phyloP scores from a whole-genome alignment of 2,888 invertebrate genomes.

The Cephonodes hylas region DNA sequence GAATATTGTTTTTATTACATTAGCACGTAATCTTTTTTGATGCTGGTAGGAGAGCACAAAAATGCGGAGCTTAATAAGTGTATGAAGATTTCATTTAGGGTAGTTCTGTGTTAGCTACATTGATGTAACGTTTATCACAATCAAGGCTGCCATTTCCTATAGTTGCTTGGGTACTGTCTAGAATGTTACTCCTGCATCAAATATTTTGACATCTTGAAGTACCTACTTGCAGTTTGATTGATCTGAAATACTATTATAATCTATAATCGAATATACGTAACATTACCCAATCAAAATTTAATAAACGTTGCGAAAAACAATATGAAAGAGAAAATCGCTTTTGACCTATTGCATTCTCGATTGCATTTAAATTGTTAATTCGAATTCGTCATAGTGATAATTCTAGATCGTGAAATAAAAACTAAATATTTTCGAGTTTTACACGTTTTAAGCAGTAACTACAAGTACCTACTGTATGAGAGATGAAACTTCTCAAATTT shows the following conservation, averaged over 20 bases:
- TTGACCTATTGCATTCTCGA: not conserved
- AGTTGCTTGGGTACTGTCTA: conserved; percentile 31
- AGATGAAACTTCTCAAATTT: too few relatives aligned
- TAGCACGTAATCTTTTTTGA: not conserved
- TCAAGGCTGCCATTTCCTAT: conserved; percentile 61
- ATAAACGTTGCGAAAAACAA: not conserved
- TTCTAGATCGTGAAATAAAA: not conserved
- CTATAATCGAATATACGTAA: not conserved
- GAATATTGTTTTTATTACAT: conserved; percentile 15
- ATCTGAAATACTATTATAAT: not conserved
- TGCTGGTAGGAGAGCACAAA: conserved; percentile 13
- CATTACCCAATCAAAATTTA: too few relatives aligned
- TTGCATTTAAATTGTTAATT: not conserved
- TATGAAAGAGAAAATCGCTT: not conserved
- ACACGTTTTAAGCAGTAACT: not conserved
- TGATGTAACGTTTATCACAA: conserved; percentile 45
- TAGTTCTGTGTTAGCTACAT: conserved; percentile 43
- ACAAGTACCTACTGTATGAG: too few relatives aligned
- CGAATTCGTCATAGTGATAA: not conserved
- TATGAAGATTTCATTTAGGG: conserved; percentile 26
- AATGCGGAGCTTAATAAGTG: conserved; percentile 19
- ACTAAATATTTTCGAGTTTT: too few relatives aligned
- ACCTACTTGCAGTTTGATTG: not conserved
- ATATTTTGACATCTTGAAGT: not conserved
- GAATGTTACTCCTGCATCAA: not conserved